These are phyloP conservation scores for Eupithecia subfuscata DNA, from an alignment of 2,888 invertebrate genomes.

Conservation along the genomic window DNA sequence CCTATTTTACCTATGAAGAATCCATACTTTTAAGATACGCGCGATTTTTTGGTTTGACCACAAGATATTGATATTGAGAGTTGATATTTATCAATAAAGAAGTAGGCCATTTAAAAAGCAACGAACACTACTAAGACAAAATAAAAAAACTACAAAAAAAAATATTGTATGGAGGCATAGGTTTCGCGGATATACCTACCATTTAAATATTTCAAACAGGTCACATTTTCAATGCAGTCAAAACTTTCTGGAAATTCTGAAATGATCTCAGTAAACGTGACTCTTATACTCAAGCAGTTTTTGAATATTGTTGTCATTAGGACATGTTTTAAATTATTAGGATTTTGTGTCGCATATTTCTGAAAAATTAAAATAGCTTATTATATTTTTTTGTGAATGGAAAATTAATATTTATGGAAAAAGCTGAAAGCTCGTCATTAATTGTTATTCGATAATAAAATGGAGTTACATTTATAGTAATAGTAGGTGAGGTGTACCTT, in stretches of 20 bases:
- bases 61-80: too few relatives aligned
- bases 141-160: too few relatives aligned
- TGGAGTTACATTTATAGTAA: background rate
- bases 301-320: slow-evolving; percentile 7
- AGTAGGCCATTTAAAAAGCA: background rate
- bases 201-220: background rate
- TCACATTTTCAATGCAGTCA: background rate
- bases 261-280: slow-evolving; percentile 23
- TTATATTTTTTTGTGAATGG: too few relatives aligned
- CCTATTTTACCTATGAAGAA: background rate
- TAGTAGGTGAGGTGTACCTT: background rate
- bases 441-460: background rate
- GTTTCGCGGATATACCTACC: background rate
- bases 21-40: background rate
- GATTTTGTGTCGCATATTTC: background rate
- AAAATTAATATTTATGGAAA: too few relatives aligned
- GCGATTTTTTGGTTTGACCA: too few relatives aligned
- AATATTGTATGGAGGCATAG: background rate
- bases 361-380: too few relatives aligned
- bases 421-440: background rate
- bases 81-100: background rate
- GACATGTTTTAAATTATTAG: background rate
- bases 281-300: slow-evolving; percentile 9
- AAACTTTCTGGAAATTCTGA: slow-evolving; percentile 4
- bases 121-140: background rate